Conservation (phyloP, 2,113 vertebrate species). For the Hydrochoerus hydrochaeris region DNA sequence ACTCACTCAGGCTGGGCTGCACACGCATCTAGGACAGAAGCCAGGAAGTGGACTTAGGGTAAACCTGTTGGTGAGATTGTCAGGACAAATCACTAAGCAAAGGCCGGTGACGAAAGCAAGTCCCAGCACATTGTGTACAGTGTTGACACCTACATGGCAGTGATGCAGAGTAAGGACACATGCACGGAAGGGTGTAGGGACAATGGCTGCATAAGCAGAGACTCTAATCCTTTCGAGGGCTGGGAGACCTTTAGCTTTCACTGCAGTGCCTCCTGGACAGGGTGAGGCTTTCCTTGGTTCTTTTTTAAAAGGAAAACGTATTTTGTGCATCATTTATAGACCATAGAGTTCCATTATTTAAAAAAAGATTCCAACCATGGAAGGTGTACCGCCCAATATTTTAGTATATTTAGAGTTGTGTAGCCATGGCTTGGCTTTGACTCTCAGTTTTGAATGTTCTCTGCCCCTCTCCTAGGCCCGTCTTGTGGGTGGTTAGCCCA, state of each 20-base stretch:
- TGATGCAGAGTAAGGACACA: too few species aligned
- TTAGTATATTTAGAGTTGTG: background rate
- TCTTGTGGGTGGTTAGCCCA: background rate
- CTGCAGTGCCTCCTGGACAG: background rate
- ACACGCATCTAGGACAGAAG: background rate
- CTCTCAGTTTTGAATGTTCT: background rate
- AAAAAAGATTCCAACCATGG: background rate
- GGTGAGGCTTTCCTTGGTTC: background rate
- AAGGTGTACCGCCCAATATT: background rate
- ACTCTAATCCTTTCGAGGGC: background rate
- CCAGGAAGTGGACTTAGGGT: background rate
- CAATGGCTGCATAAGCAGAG: too few species aligned
- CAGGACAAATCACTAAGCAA: background rate
- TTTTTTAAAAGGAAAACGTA: background rate
- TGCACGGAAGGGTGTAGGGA: rapidly evolving
- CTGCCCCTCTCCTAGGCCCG: background rate
- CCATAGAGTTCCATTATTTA: background rate
- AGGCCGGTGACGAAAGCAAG: too few species aligned
- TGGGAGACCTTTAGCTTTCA: background rate
- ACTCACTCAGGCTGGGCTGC: background rate
- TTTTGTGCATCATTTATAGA: background rate
- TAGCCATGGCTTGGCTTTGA: background rate
- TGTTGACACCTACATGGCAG: background rate
- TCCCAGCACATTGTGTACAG: background rate
- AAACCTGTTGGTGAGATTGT: background rate